phyloP scores from a whole-genome alignment of 2,797 vertebrate genomes.

The Megaceryle alcyon region DNA sequence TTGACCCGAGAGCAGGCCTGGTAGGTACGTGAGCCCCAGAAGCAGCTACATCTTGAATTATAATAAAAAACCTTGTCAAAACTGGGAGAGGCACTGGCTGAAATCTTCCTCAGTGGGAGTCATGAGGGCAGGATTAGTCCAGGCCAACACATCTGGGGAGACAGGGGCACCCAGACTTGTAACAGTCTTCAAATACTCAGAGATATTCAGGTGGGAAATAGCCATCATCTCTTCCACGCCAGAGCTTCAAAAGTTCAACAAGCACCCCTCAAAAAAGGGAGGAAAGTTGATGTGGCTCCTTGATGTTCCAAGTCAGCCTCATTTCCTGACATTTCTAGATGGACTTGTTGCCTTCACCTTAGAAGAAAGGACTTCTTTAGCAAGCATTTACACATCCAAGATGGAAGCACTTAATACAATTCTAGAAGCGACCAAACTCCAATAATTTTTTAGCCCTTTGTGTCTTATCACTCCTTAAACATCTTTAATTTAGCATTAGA shows the following conservation, averaged over 20 bases:
- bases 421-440: background rate
- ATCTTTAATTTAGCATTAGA: background rate
- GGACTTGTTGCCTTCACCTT: background rate
- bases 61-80: background rate
- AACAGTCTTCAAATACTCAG: background rate
- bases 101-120: background rate
- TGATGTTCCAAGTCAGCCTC: background rate
- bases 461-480: background rate
- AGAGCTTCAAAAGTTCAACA: background rate
- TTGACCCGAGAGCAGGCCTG: rapidly evolving
- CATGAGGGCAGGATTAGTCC: rapidly evolving
- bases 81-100: background rate
- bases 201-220: background rate
- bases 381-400: background rate
- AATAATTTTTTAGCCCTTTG: background rate
- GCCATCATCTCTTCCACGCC: background rate
- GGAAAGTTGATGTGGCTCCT: background rate
- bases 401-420: background rate
- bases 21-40: background rate
- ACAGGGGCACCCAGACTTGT: background rate
- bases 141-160: background rate
- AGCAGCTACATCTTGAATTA: background rate
- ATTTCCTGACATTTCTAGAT: background rate
- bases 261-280: background rate
- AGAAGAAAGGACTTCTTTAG: background rate